Base-by-base conservation (phyloP, 2,113 vertebrate genomes). In the Ranitomeya imitator region DNA sequence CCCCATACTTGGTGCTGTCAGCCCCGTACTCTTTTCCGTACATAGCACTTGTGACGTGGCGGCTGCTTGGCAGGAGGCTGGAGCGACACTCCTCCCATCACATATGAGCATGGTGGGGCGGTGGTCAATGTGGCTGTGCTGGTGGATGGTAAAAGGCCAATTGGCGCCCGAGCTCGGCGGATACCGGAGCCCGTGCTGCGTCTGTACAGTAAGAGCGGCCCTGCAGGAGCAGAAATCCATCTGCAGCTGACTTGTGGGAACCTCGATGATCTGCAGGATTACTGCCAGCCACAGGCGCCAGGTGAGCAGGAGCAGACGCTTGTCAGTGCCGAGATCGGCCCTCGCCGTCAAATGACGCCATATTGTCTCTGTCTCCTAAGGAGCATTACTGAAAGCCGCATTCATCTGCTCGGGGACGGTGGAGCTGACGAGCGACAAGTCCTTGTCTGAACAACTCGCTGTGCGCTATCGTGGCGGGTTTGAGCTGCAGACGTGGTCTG, bases 21-120 rank as follows among this genome's bases (percentile, higher is more conserved):
- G 6, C n/a, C 21, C 21, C 0, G 2, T 19, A 6, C 74, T 78
- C 10, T 12, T 21, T 21, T 77, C 2, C 7, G 7, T 12, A 21
- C 9, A 8, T 76, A 19, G 57, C 18, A 74, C 31, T 45, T 8
- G 31, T 51, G 18, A 76, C 19, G 4, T 83, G 69, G 65, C 21
- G 65, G 57, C 61, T 71, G 3, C 57, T 37, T 45, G 37, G 0
- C 81, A 99, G 98, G 98, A 0, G 97, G 98, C 73, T 99, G 98
- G 98, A 98, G 97, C 0, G 98, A 99, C 93, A 99, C 98, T 0
- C 98, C 98, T 0, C 98, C 98, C 4, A 96, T 99, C 61, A 96
- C 97, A 1, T 99, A 99, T 0, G 98, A 99, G 92, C 96, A 96
- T 0, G 98, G 98, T 0, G 98, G 98, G 14, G 96, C 96, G 0